These are phyloP conservation scores for Aleadryas rufinucha DNA, from an alignment of 2,113 vertebrate species.

Conservation along the genomic window DNA sequence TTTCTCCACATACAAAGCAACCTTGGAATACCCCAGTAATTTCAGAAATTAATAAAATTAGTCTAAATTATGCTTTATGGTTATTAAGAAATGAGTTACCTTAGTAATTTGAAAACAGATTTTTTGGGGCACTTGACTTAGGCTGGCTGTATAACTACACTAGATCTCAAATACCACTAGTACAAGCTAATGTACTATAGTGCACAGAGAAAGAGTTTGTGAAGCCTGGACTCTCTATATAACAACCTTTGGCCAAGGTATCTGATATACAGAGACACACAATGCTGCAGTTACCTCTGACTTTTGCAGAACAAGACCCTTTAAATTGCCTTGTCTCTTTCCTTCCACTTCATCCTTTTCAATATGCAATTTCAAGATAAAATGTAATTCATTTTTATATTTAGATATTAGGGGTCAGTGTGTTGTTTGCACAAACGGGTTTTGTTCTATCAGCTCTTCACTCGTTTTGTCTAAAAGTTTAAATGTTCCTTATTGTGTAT, in stretches of 20 bases:
- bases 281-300: not conserved
- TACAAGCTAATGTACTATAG: not conserved
- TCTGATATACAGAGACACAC: not conserved
- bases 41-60: not conserved
- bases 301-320: not conserved
- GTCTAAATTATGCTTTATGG: not conserved
- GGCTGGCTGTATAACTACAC: not conserved
- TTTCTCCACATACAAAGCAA: not conserved
- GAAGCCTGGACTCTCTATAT: not conserved
- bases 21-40: not conserved
- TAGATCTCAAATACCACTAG: not conserved
- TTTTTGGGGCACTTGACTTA: not conserved
- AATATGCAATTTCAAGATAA: not conserved
- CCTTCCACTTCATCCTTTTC: not conserved
- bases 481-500: not conserved
- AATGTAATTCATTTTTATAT: not conserved
- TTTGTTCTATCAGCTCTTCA: not conserved
- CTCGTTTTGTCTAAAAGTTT: not conserved
- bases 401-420: not conserved
- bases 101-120: not conserved
- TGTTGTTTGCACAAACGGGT: not conserved
- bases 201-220: not conserved
- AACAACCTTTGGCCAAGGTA: not conserved
- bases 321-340: not conserved
- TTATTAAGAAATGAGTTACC: not conserved